Evolutionary conservation across 2,113 vertebrate species (phyloP).

Genomic region (Amazona guildingii): DNA sequence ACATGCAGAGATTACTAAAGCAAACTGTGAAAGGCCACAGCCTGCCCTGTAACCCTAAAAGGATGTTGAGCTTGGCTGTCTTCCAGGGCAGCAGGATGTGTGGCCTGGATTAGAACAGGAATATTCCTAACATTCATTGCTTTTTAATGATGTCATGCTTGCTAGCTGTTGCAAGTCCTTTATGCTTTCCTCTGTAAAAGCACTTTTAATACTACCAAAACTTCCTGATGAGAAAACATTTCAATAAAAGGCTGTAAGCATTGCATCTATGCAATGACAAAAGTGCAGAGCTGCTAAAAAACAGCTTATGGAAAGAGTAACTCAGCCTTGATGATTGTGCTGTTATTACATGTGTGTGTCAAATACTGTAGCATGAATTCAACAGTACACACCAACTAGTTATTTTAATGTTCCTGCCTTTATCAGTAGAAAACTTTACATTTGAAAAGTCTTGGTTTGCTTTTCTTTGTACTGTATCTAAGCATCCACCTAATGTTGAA

Average conservation of each 20-base stretch:
- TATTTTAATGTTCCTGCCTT: not conserved
- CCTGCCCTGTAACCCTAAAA: conserved; percentile 84
- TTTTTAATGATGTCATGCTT: conserved; percentile 76
- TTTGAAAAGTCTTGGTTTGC: not conserved
- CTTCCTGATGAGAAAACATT: conserved; percentile 64
- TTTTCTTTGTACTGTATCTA: not conserved
- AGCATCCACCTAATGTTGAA: not conserved
- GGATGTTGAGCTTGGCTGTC: conserved; percentile 81
- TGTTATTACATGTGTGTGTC: not conserved
- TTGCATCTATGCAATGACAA: not conserved
- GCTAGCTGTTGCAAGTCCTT: conserved; percentile 55
- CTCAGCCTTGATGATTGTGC: not conserved
- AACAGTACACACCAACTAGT: not conserved
- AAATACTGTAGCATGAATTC: not conserved
- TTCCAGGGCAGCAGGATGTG: conserved; percentile 81
- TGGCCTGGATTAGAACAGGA: conserved; percentile 71
- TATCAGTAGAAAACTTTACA: not conserved
- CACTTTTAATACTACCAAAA: conserved; percentile 52
- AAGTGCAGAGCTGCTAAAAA: not conserved
- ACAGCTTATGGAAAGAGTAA: not conserved
- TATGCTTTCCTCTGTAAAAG: conserved; percentile 59
- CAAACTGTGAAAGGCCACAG: conserved; percentile 81
- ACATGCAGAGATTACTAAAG: conserved; percentile 71
- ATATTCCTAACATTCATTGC: conserved; percentile 73
- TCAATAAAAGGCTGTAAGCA: not conserved